phyloP scores from a whole-genome alignment of 2,888 invertebrate genomes.

The Drosophila neotestacea region DNA sequence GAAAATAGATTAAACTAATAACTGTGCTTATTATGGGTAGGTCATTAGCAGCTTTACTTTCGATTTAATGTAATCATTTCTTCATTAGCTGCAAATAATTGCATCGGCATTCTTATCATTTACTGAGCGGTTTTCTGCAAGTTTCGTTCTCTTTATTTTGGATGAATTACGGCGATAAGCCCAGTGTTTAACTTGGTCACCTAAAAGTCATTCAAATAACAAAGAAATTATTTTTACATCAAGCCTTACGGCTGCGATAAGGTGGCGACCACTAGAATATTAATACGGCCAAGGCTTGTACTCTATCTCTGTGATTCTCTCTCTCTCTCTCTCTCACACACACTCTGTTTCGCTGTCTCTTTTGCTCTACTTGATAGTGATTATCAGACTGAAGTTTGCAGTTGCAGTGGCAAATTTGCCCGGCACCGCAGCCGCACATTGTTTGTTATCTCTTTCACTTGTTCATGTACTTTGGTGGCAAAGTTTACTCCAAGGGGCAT shows the following conservation, averaged over 20 bases:
- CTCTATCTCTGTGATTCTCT: conserved; percentile 12
- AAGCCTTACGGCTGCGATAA: conserved; percentile 51
- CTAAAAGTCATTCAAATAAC: conserved; percentile 20
- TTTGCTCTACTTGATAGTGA: conserved; percentile 40
- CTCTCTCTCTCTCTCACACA: conserved; percentile 3
- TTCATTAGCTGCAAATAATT: background rate
- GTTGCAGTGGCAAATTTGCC: conserved; percentile 74
- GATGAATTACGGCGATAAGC: conserved; percentile 28
- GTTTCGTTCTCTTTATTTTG: background rate
- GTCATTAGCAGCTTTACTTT: background rate
- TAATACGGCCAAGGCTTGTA: conserved; percentile 38
- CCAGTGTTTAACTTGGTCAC: conserved; percentile 8
- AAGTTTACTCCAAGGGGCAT: conserved; percentile 34
- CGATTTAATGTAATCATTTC: background rate
- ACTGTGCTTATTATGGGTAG: background rate
- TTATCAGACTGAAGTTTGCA: conserved; percentile 64
- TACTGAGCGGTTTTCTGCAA: background rate
- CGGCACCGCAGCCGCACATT: conserved; percentile 56
- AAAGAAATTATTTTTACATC: conserved; percentile 52
- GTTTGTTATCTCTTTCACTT: conserved; percentile 69
- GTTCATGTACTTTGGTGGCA: conserved; percentile 35
- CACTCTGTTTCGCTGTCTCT: background rate
- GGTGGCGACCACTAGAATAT: conserved; percentile 32
- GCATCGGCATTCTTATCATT: conserved; percentile 18
- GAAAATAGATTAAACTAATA: background rate